Evolutionary conservation across 1,140 invertebrate genomes (phyloP), one percentile per base, ranked within the genome.

Genomic region (Drosophila nigromelanica): DNA sequence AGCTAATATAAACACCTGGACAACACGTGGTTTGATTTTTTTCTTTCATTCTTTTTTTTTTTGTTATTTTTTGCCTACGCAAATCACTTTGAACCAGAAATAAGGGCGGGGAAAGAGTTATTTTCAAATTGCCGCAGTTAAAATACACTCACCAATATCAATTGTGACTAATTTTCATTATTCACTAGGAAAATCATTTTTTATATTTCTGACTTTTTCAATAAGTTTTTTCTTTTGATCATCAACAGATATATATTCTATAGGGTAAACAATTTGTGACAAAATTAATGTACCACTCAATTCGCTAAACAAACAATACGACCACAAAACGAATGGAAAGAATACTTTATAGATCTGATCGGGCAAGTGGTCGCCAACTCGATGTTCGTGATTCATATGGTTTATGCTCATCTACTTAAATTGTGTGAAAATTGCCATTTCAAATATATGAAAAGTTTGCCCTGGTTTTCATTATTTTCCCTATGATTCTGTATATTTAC

Each of bases 1-100:
- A 55, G 63, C 55, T 77, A 80, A 73, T 66, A 86, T 81, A 80
- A 86, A 80, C 81, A 85, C 81, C 81, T 85, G 81, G 81, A 86
- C 78, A 85, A 85, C 81, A 85, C 81, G 81, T 85, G 81, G 81
- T 81, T 85, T 86, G 42, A 30, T 37, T 59, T 48, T 37, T 52
- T 12, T 12, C 18, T 18, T 2, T 18, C 18, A n/a, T n/a, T 18
- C 18, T 33, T 37, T 52, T 12, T 12, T 27, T 27, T 27, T 27
- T 27, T 33, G 14, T 8, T 15, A 4, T 33, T 58, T 45, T 45
- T 73, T 71, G 61, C 51, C 61, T 43, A 74, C 75, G 71, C 42
- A 85, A 68, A 74, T 74, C 14, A 58, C 81, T 86, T 86, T 85
- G 73, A 85, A 60, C 40, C 33, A 48, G 39, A 50, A 47, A 51